Conservation (phyloP, 1,140 invertebrate genomes). For the Eurytemora carolleeae region DNA sequence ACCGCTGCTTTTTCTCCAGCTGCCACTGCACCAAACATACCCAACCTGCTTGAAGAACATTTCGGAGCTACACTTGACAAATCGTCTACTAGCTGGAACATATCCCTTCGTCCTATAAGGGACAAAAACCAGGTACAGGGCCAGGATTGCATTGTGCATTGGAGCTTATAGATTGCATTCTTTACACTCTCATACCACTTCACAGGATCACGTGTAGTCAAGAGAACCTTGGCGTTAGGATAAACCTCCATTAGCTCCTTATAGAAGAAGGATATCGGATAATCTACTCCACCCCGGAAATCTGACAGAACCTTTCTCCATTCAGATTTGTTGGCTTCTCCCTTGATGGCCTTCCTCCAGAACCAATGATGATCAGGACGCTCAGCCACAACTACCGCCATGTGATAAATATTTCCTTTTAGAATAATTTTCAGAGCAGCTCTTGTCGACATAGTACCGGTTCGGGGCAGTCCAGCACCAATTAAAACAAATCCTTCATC, state of each 20-base stretch:
- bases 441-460: slow-evolving; percentile 1
- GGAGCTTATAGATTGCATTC: background rate
- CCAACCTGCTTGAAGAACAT: background rate
- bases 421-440: background rate
- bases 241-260: background rate
- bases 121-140: background rate
- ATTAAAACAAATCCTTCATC: slow-evolving; percentile 4
- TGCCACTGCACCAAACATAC: background rate
- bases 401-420: slow-evolving; percentile 3
- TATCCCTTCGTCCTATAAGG: background rate
- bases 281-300: slow-evolving; percentile 8
- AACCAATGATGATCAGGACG: background rate
- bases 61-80: background rate
- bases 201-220: background rate
- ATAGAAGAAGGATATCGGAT: slow-evolving; percentile 9
- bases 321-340: background rate
- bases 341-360: slow-evolving; percentile 1
- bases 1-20: background rate
- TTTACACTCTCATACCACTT: background rate
- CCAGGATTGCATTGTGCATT: background rate
- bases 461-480: slow-evolving; percentile 6
- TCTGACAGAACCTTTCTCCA: slow-evolving; percentile 2
- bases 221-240: background rate
- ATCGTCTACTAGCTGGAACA: background rate
- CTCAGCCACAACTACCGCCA: background rate